Evolutionary conservation across 35 echinoderm and acorn worm genomes (phyloP).

Genomic region (Lytechinus variegatus): DNA sequence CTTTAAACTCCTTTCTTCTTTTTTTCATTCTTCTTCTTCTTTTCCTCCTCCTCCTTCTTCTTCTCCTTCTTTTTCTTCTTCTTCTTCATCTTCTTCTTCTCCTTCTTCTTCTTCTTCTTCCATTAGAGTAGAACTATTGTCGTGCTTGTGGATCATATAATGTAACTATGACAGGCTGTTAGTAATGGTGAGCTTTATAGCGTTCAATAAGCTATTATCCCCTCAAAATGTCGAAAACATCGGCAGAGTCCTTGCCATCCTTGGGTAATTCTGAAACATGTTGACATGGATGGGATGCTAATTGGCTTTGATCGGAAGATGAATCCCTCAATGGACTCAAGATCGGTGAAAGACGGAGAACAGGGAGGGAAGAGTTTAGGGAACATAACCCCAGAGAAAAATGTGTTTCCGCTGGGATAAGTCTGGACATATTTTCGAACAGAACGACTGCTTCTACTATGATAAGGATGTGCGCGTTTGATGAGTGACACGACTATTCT

Average conservation of each 20-base stretch:
- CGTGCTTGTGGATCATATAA: too few species aligned
- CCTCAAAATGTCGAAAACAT: not conserved
- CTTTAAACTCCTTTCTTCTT: too few species aligned
- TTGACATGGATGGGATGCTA: not conserved
- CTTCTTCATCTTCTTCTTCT: too few species aligned
- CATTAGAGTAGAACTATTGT: too few species aligned
- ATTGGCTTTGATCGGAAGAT: not conserved
- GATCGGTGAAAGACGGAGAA: not conserved
- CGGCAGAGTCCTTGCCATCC: not conserved
- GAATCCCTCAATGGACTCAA: not conserved
- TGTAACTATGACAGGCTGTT: too few species aligned
- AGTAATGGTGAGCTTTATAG: too few species aligned
- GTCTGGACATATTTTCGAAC: not conserved
- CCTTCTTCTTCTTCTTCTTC: too few species aligned
- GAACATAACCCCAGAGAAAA: not conserved
- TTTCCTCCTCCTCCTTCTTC: too few species aligned
- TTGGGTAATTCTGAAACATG: not conserved
- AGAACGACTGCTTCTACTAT: not conserved
- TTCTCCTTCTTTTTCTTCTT: too few species aligned
- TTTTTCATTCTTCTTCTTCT: too few species aligned
- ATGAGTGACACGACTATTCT: not conserved
- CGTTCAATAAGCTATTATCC: too few species aligned
- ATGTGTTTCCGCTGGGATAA: constrained; percentile 1
- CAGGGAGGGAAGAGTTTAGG: not conserved
- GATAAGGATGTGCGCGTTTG: not conserved